Evolutionary conservation across 2,888 invertebrate species (phyloP), one percentile per base, ranked within the genome.

Genomic region (Rhopalosiphum nymphaeae): DNA sequence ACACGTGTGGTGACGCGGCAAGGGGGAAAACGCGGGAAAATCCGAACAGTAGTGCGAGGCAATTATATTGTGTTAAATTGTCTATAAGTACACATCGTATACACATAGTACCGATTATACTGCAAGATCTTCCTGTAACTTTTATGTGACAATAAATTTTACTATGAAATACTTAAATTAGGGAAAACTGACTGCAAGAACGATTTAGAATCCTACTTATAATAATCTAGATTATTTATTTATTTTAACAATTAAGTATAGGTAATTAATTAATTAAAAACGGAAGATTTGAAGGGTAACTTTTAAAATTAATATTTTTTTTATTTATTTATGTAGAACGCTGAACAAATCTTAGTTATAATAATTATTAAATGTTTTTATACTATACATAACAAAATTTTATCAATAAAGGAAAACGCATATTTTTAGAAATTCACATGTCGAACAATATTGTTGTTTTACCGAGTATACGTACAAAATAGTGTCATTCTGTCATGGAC

Each of bases 21-120:
- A 26, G 78, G 21, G 78, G 26, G 89, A 53, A 67, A 46, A 42
- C 88, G 88, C 88, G 90, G 67, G 46, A 46, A 67, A 90, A 67
- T 67, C 46, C 36, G 36, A n/a, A 67, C n/a, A n/a, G 67, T 36
- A 36, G 21, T 21, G 36, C 5, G 16, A 78, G 78, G 36, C 36
- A 42, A 21, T 78, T 78, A 36, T 36, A 53, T 53, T 4, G 53
- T 21, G 53, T 53, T 21, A 4, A 16, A 53, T 21, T 53, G 53
- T 53, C 53, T 53, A 53, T 21, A 21, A 21, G 21, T 53, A 21
- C 53, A 16, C 53, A 53, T 16, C n/a, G 53, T 53, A 53, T 53
- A 21, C 21, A 16, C 53, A 13, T 21, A 53, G 13, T 49, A 53
- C 49, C 49, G 49, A 53, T 3, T 53, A 16, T 21, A 16, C 21